A percentile compares a stretch with the other conserved stretches of the same genome.
Conservation (phyloP, 1,140 invertebrate species). For the Anastrepha obliqua region DNA sequence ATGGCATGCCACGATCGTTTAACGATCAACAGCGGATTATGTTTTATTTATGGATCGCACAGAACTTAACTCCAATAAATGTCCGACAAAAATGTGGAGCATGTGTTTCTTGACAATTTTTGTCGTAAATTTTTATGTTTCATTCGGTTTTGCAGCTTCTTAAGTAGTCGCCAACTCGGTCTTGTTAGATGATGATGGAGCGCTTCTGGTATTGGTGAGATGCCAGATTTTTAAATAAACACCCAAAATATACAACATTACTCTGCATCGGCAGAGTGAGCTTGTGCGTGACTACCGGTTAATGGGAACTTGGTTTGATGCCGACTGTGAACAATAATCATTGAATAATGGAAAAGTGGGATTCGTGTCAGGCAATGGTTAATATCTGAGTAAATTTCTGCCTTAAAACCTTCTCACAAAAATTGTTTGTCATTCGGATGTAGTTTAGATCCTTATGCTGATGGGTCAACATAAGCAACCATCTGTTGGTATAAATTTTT, state of each 20-base stretch:
- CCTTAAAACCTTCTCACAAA: too few relatives aligned
- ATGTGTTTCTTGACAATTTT: constrained; percentile 73
- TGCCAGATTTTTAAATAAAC: not conserved
- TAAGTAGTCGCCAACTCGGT: constrained; percentile 26
- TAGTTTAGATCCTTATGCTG: too few relatives aligned
- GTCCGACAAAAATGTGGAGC: constrained; percentile 74
- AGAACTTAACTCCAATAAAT: constrained; percentile 74
- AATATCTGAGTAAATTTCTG: too few relatives aligned
- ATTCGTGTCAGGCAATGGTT: too few relatives aligned
- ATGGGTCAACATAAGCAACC: too few relatives aligned
- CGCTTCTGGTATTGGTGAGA: not conserved
- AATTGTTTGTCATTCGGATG: too few relatives aligned
- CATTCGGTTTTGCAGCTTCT: constrained; percentile 56
- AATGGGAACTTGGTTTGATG: too few relatives aligned
- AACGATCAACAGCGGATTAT: constrained; percentile 64
- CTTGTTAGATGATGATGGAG: constrained; percentile 34
- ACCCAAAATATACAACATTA: not conserved
- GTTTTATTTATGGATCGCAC: constrained; percentile 73
- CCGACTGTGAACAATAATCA: too few relatives aligned
- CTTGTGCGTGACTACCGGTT: too few relatives aligned
- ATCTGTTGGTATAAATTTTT: too few relatives aligned
- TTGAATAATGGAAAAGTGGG: too few relatives aligned
- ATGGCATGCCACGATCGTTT: constrained; percentile 52
- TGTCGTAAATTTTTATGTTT: constrained; percentile 73
- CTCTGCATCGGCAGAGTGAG: too few relatives aligned